These are phyloP conservation scores for Adoxophyes honmai DNA, from an alignment of 1,140 invertebrate species.

Conservation along the genomic window DNA sequence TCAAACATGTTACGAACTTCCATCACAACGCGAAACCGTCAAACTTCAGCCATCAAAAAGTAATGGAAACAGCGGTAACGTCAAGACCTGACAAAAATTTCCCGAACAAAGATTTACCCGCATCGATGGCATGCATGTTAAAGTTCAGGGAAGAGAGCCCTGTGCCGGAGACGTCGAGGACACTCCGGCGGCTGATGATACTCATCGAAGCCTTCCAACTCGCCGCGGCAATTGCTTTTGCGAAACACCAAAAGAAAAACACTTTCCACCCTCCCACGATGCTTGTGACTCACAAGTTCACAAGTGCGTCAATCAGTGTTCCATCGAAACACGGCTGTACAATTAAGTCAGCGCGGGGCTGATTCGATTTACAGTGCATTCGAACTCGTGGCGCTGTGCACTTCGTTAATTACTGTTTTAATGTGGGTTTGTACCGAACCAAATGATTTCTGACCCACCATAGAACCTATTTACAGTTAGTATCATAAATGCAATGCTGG, in stretches of 20 bases:
- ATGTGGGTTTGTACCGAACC: too few species aligned
- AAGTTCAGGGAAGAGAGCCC: slow-evolving; percentile 15
- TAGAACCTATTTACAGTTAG: too few species aligned
- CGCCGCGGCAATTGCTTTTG: slow-evolving; percentile 23
- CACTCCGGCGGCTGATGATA: slow-evolving; percentile 24
- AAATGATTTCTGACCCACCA: too few species aligned
- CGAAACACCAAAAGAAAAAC: slow-evolving; percentile 18
- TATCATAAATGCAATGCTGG: neutral
- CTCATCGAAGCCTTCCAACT: slow-evolving; percentile 26
- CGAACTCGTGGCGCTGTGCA: too few species aligned
- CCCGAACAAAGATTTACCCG: neutral
- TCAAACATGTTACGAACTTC: neutral
- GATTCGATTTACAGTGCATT: too few species aligned
- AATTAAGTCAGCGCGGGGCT: neutral
- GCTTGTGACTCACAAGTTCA: neutral
- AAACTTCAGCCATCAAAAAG: neutral
- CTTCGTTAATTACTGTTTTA: too few species aligned
- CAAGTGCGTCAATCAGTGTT: neutral
- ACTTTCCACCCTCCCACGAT: slow-evolving; percentile 7
- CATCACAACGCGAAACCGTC: neutral
- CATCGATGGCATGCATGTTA: slow-evolving; percentile 16
- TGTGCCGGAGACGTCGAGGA: slow-evolving; percentile 14
- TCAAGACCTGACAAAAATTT: neutral
- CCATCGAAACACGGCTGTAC: neutral
- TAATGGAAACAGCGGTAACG: neutral